Base-by-base conservation (phyloP, 1,140 invertebrate genomes). In the Galleria mellonella region DNA sequence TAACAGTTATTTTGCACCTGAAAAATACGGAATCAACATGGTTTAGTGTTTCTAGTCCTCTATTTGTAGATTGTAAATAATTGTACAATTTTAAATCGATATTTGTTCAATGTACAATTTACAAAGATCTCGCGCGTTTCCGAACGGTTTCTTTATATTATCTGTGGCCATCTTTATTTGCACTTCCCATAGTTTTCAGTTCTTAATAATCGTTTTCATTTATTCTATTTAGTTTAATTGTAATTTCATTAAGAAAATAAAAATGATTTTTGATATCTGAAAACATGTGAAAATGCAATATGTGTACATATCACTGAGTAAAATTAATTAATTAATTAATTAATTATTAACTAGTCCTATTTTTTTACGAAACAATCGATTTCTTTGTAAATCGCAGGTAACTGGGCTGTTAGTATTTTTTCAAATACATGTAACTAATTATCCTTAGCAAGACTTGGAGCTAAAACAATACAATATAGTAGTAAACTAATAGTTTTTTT, bases 1-100 rank as follows among this genome's bases (percentile, higher is more conserved):
- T 1, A 83, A 82, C 57, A 83, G 74, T 47, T 82, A 85, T 43
- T 83, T 81, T 47, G 77, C 84, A 4, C 78, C 82, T 1, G 84
- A 87, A 48, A 87, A 87, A 36, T 87, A 87, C 49, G 86, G 86
- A 9, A 87, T 87, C 28, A 87, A 87, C 68, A 87, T 87, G 86
- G 86, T 87, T 39, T 87, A 87, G 78, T 85, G 43, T 45, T 54
- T 77, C 74, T 83, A 77, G 74, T 83, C 74, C 50, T 55, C 61
- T 42, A 44, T 42, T 68, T 62, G 62, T 59, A 67, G 64, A 58
- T 68, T 74, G 62, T 72, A 69, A 51, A 64, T 67, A 63, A 47
- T 31, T 61, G 46, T 63, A 36, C 37, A 55, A 9, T 33, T 15
- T 13, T 28, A 23, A 23, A 23, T 23, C 17, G 17, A 23, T 23